Percentiles rank a stretch among this genome's conserved stretches.
Conservation (phyloP, 1,140 invertebrate species). For the Ridgeia piscesae region DNA sequence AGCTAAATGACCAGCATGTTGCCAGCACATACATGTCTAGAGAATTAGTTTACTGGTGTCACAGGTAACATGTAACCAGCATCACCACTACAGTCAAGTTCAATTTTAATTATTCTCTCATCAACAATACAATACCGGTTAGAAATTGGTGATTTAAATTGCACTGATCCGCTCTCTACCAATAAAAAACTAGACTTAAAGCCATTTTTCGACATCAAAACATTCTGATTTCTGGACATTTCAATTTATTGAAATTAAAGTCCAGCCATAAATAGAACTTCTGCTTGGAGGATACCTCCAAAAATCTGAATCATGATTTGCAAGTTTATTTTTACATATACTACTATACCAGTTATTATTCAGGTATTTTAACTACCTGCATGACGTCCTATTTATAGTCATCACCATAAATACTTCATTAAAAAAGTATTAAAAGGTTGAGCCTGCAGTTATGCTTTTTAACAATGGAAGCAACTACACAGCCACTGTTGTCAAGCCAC, state of each 20-base stretch:
- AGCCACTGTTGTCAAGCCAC: not conserved
- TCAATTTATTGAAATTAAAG: not conserved
- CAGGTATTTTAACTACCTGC: no score
- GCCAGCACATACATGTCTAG: not conserved
- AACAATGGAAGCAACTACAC: not conserved
- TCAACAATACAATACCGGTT: not conserved
- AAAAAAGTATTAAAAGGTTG: not conserved
- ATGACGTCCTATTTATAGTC: no score
- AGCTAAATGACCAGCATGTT: not conserved
- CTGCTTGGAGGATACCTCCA: no score
- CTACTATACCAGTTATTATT: not conserved
- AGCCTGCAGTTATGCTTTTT: not conserved
- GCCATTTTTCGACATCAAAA: not conserved
- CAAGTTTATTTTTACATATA: not conserved
- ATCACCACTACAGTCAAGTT: not conserved
- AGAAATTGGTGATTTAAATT: slow-evolving; percentile 2
- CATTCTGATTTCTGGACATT: no score
- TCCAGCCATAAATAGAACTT: not conserved
- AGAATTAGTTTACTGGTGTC: not conserved
- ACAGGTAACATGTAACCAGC: not conserved
- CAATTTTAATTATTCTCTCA: not conserved
- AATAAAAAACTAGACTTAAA: not conserved
- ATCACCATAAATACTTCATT: no score
- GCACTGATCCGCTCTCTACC: not conserved
- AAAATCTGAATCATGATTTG: not conserved